These are phyloP conservation scores for Clarias batrachus DNA, from an alignment of 2,113 vertebrate genomes.

Conservation along the genomic window DNA sequence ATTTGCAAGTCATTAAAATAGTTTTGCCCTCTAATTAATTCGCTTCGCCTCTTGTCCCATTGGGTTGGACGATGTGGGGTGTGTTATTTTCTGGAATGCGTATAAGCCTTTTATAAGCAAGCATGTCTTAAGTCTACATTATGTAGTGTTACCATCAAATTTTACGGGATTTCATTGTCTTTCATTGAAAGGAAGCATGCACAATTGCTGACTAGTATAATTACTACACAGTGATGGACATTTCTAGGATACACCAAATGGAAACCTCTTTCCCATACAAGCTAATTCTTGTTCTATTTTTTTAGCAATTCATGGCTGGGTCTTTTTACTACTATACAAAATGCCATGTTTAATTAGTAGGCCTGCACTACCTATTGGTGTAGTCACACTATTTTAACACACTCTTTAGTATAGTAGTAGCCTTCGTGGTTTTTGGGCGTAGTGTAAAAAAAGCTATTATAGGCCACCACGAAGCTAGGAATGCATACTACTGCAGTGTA, in stretches of 20 bases:
- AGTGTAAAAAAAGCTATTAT: conserved; percentile 9
- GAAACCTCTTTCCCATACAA: neutral
- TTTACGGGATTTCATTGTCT: conserved; percentile 24
- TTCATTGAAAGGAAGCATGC: neutral
- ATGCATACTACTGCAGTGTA: neutral
- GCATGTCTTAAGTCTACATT: conserved; percentile 3
- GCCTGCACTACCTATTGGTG: conserved; percentile 21
- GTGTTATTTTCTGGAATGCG: conserved; percentile 40
- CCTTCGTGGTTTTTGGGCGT: conserved; percentile 5
- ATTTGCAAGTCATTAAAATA: conserved; percentile 75
- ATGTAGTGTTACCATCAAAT: conserved; percentile 27
- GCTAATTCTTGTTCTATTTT: conserved; percentile 8
- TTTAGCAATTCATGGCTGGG: neutral
- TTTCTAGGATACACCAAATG: neutral
- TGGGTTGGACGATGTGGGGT: conserved; percentile 24
- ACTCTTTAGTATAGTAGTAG: conserved; percentile 19
- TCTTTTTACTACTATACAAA: neutral
- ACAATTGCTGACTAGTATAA: conserved; percentile 27
- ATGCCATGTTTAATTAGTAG: conserved; percentile 34
- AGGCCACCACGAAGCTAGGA: conserved; percentile 7
- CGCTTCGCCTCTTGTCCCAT: conserved; percentile 50
- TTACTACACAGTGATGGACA: conserved; percentile 15
- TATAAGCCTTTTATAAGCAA: conserved; percentile 18
- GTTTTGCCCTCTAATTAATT: conserved; percentile 72
- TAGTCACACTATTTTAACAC: conserved; percentile 12